Evolutionary conservation across 2,797 vertebrate genomes (phyloP).

Genomic region (Pristis pectinata): DNA sequence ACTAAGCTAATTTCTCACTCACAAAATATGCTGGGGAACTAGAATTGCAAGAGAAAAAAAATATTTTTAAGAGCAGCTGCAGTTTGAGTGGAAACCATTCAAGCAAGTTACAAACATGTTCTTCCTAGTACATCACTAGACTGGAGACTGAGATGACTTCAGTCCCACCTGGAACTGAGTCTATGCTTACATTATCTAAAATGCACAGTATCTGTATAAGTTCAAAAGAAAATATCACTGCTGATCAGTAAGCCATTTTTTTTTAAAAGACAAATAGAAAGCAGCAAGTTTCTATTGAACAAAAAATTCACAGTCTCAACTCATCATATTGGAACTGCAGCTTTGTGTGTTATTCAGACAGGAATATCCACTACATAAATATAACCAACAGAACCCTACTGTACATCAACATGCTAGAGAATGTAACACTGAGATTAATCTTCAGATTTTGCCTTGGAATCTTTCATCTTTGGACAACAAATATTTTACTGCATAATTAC

Average conservation of each 20-base stretch:
- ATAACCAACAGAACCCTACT: neutral
- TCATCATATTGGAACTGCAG: neutral
- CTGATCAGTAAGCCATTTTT: neutral
- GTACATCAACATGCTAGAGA: neutral
- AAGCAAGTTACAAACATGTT: neutral
- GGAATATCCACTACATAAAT: neutral
- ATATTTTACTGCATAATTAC: neutral
- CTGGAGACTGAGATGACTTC: neutral
- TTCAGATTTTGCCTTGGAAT: slow-evolving; percentile 3
- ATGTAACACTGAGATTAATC: neutral
- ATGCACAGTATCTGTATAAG: neutral
- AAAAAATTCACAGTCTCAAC: neutral
- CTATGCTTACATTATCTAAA: neutral
- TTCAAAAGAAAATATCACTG: neutral
- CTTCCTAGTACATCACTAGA: neutral
- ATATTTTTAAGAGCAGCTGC: neutral
- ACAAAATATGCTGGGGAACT: neutral
- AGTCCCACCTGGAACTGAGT: neutral
- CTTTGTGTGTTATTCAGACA: neutral
- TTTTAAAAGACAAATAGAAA: neutral
- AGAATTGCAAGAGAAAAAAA: neutral
- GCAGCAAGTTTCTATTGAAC: neutral
- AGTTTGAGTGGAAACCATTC: neutral
- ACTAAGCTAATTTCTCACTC: neutral
- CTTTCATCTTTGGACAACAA: slow-evolving; percentile 2